Base-by-base conservation (phyloP, 1,140 invertebrate species). In the Melanaphis sacchari region DNA sequence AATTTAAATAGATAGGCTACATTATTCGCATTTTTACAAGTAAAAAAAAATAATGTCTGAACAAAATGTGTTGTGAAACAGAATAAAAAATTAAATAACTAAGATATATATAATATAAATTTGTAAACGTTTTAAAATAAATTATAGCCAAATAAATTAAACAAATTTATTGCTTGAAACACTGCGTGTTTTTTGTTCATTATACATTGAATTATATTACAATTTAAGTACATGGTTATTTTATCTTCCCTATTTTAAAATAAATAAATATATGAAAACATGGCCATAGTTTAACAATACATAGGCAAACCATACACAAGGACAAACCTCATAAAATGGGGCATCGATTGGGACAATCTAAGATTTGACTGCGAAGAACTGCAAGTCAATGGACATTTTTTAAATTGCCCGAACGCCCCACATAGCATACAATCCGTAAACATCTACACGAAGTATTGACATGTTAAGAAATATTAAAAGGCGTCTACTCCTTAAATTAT, bases 131-230 rank as follows among this genome's bases (percentile, higher is more conserved):
- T 84, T 84, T 84, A 93, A 93, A 85, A 93, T 93, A 93, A 85
- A 93, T 84, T 93, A 93, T 93, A 93, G 91, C 91, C 91, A 93
- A 93, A 93, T 93, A 93, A 93, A 93, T 93, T 93, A 85, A 93
- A 93, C 91, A 93, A 93, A 93, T 93, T 93, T 85, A 93, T 85
- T 93, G 91, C 91, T 93, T 93, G 91, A 91, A 91, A 21, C 8
- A 89, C 49, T 40, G 21, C n/a, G 89, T 21, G 41, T 90, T 52
- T 89, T 76, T 46, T 38, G 2, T 24, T 24, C 76, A 24, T 4
- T 38, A 2, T 9, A 3, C 21, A 82, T 7, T 81, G 18, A 38
- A 36, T 6, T 31, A 38, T 66, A 66, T 66, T n/a, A 66, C n/a
- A 18, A 76, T 66, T 1, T 5, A n/a, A n/a, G 18, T 76, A 21